Percentiles rank a stretch among this genome's conserved stretches.
Evolutionary conservation across 1,140 invertebrate species (phyloP).

Genomic region (Drosophila sproati): DNA sequence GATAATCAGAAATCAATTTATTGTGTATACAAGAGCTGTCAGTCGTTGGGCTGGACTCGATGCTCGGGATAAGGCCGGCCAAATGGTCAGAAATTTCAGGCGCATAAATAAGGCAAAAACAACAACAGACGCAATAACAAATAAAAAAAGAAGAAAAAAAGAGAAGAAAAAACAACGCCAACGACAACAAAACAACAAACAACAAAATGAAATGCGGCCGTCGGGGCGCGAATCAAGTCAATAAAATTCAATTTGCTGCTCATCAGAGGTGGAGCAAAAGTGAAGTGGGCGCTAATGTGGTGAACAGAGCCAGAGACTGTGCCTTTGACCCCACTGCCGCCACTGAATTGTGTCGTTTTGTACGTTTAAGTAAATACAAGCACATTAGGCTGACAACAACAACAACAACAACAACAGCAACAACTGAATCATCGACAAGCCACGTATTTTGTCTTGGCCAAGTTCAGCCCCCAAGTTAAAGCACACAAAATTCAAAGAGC

Average conservation of each 20-base stretch:
- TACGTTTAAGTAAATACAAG: constrained; percentile 57
- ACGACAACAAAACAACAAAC: neutral
- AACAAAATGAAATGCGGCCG: constrained; percentile 43
- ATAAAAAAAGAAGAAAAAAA: constrained; percentile 9
- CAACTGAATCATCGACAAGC: constrained; percentile 6
- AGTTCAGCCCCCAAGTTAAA: constrained; percentile 20
- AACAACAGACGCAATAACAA: neutral
- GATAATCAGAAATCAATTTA: constrained; percentile 81
- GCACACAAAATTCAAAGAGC: constrained; percentile 46
- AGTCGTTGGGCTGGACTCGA: neutral
- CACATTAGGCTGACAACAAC: constrained; percentile 40
- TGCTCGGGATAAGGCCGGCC: constrained; percentile 7
- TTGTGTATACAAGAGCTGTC: constrained; percentile 46
- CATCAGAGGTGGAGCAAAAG: constrained; percentile 53
- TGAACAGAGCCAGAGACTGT: constrained; percentile 12
- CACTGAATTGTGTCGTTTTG: constrained; percentile 18
- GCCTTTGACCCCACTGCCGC: neutral
- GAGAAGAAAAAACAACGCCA: neutral
- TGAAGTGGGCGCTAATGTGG: constrained; percentile 52
- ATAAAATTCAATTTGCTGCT: constrained; percentile 80
- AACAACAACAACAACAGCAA: constrained; percentile 10
- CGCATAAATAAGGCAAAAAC: no score
- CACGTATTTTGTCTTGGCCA: constrained; percentile 21
- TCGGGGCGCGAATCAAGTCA: constrained; percentile 63
- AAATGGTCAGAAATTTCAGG: constrained; percentile 58